Base-by-base conservation (phyloP, 2,888 invertebrate species). In the Trissolcus japonicus region DNA sequence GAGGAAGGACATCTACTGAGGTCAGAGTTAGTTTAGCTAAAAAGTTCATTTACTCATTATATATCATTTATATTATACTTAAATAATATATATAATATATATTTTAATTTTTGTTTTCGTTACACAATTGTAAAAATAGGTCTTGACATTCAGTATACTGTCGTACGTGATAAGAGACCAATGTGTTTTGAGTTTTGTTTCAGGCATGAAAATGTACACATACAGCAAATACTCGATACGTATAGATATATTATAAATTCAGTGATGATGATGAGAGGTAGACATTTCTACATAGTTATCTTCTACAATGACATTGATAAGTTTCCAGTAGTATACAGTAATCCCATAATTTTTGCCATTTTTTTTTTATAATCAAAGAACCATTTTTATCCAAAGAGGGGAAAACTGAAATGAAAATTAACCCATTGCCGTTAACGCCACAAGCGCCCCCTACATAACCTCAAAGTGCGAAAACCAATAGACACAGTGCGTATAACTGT, bases 191-290 rank as follows among this genome's bases (percentile, higher is more conserved):
- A 65, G 65, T 50, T 63, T 55, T 76, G 76, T 76, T 65, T 40
- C 69, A 71, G 51, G 69, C 69, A 60, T 63, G 29, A 65, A 56
- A 59, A 69, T 61, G 43, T 76, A 76, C 76, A 76, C 75, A 71
- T 66, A 71, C 50, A 76, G 71, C 69, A 76, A 61, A 54, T 61
- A 56, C 29, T 76, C 21, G 46, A 35, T 35, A 35, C 35, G 35
- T 11, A 35, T 35, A 35, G 35, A 9, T 35, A 25, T 25, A 35
- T 53, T 56, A 60, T 71, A 56, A 46, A 60, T 35, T 69, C 54
- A 76, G 29, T 69, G 40, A 62, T 57, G 62, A 14, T 46, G 16
- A 35, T 35, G 35, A 35, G 35, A 35, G 35, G 11, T 35, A 35
- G 35, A 35, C 11, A 35, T 35, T 35, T 35, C 35, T 35, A 35